Percentiles rank a stretch among this genome's conserved stretches.
These are phyloP conservation scores for Koerneria pararmatus DNA, from an alignment of 2,888 invertebrate genomes.

Conservation along the genomic window DNA sequence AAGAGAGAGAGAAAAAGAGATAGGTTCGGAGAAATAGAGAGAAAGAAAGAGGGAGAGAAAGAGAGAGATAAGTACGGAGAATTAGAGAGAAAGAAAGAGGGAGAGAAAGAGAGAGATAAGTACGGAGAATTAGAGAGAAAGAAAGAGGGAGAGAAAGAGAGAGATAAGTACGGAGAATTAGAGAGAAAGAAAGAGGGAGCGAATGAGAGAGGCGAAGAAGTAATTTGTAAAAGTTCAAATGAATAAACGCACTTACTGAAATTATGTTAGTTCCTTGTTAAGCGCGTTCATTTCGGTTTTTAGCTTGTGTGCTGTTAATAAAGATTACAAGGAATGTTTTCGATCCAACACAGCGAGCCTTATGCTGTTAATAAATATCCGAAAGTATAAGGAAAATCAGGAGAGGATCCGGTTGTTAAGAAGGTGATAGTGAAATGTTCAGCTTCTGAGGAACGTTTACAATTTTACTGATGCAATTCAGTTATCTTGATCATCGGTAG, in stretches of 20 bases:
- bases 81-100: not conserved
- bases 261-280: too few species aligned
- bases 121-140: not conserved
- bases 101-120: conserved; percentile 12
- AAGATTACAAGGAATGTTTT: too few species aligned
- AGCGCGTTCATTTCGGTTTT: too few species aligned
- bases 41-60: conserved; percentile 8
- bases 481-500: too few species aligned
- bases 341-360: too few species aligned
- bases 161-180: not conserved
- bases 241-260: not conserved
- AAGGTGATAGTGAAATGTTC: too few species aligned
- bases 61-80: conserved; percentile 2
- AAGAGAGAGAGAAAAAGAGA: conserved; percentile 6
- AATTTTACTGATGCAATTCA: too few species aligned
- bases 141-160: conserved; percentile 1
- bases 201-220: not conserved
- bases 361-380: too few species aligned
- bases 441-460: too few species aligned
- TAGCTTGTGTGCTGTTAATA: too few species aligned
- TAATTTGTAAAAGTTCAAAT: not conserved
- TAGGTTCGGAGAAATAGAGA: not conserved
- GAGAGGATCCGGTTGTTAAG: too few species aligned
- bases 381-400: too few species aligned
- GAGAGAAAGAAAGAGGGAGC: not conserved